phyloP scores from a whole-genome alignment of 2,797 vertebrate species.

The Hippoglossus hippoglossus region DNA sequence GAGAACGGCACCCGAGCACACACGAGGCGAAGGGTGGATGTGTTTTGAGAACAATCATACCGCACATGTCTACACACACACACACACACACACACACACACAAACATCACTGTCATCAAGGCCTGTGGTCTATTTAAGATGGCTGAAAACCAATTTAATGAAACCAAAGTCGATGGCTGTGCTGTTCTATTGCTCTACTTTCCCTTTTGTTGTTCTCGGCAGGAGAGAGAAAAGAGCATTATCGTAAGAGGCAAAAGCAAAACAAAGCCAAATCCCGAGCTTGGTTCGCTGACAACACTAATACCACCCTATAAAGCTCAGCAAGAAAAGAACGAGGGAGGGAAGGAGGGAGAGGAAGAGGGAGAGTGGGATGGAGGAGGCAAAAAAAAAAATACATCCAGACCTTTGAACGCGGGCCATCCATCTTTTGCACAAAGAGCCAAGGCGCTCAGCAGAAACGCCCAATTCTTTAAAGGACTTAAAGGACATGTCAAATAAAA shows the following conservation, averaged over 20 bases:
- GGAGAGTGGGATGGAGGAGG: constrained; percentile 24
- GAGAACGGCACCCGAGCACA: neutral
- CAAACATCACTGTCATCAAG: constrained; percentile 38
- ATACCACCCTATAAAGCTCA: constrained; percentile 65
- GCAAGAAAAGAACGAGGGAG: constrained; percentile 12
- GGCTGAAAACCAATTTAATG: constrained; percentile 69
- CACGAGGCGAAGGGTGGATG: no score
- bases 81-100: constrained; percentile 29
- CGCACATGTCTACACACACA: neutral
- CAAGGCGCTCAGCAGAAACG: constrained; percentile 84
- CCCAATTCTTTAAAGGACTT: constrained; percentile 85
- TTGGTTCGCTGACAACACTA: constrained; percentile 74
- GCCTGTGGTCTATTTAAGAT: constrained; percentile 69
- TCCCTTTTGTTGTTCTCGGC: constrained; percentile 63
- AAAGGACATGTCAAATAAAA: constrained; percentile 84
- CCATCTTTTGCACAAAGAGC: constrained; percentile 86
- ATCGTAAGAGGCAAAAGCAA: constrained; percentile 73
- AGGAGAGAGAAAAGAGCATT: constrained; percentile 68
- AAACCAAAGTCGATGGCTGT: constrained; percentile 63
- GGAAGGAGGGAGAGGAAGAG: constrained; percentile 9
- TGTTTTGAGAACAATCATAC: neutral
- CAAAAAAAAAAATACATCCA: constrained; percentile 60
- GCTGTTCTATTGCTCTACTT: constrained; percentile 69
- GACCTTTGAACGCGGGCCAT: constrained; percentile 85
- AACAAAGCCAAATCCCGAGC: constrained; percentile 72